phyloP scores from a whole-genome alignment of 2,888 invertebrate species.

The Cephus runcator region DNA sequence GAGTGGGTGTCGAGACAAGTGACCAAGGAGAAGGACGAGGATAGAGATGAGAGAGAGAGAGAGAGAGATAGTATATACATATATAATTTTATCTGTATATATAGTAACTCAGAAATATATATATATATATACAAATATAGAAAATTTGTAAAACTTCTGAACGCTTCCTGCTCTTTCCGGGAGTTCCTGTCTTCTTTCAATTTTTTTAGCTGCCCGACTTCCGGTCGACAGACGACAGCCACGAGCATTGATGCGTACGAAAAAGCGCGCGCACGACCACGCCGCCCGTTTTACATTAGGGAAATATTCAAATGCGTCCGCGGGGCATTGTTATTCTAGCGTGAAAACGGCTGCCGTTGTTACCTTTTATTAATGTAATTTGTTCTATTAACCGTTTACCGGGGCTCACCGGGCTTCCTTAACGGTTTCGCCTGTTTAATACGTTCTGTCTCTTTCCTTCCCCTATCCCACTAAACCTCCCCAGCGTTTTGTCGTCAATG shows the following conservation, averaged over 20 bases:
- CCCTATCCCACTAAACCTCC: background rate
- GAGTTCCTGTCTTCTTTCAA: background rate
- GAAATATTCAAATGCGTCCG: slow-evolving; percentile 50
- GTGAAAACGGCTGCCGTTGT: slow-evolving; percentile 61
- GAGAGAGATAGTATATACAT: too few species aligned
- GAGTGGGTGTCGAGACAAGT: background rate
- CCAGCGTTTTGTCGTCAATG: background rate
- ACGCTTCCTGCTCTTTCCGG: background rate
- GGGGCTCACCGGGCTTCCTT: slow-evolving; percentile 32
- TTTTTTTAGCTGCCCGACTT: slow-evolving; percentile 17
- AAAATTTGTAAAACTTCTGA: background rate
- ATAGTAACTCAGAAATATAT: background rate
- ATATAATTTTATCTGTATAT: too few species aligned
- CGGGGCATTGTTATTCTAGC: slow-evolving; percentile 63
- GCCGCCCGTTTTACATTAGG: slow-evolving; percentile 38
- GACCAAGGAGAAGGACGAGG: background rate
- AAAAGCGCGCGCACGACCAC: slow-evolving; percentile 58
- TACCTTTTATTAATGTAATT: slow-evolving; percentile 62
- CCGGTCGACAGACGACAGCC: slow-evolving; percentile 53
- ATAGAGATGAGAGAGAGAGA: background rate
- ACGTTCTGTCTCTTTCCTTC: background rate
- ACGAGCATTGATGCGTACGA: slow-evolving; percentile 58
- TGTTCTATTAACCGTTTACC: slow-evolving; percentile 58
- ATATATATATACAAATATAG: background rate
- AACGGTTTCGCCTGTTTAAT: slow-evolving; percentile 30